These are phyloP conservation scores for Tenthredo livida DNA, from an alignment of 2,888 invertebrate genomes.

Conservation along the genomic window DNA sequence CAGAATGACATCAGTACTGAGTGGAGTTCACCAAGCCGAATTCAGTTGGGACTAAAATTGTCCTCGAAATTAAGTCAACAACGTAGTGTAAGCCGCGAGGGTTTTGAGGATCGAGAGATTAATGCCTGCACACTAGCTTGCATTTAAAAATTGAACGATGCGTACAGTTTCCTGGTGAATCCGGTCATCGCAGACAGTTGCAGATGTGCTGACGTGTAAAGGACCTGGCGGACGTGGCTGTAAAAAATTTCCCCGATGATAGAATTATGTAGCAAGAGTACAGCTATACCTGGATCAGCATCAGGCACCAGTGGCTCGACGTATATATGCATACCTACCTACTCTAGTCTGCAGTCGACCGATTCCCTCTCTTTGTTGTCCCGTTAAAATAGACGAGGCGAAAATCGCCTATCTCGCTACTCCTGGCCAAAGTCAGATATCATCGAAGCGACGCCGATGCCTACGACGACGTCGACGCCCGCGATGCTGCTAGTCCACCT, in stretches of 20 bases:
- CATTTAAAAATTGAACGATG: too few relatives aligned
- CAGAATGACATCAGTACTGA: too few relatives aligned
- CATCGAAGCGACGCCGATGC: conserved; percentile 57
- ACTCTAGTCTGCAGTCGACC: not conserved
- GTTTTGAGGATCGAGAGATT: too few relatives aligned
- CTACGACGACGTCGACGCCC: conserved; percentile 63
- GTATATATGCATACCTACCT: conserved; percentile 54
- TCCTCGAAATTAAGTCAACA: too few relatives aligned
- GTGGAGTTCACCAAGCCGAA: too few relatives aligned
- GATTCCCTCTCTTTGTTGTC: conserved; percentile 53
- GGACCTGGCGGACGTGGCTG: not conserved
- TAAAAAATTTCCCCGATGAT: not conserved
- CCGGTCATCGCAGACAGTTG: too few relatives aligned
- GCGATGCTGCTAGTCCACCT: conserved; percentile 68
- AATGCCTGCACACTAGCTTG: too few relatives aligned
- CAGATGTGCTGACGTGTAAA: not conserved
- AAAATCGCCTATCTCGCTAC: conserved; percentile 58
- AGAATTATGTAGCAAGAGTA: too few relatives aligned
- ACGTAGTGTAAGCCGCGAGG: too few relatives aligned
- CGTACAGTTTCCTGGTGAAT: too few relatives aligned
- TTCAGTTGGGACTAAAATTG: too few relatives aligned
- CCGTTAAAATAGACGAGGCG: conserved; percentile 75
- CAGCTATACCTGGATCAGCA: not conserved
- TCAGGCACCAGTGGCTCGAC: not conserved
- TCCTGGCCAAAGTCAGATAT: conserved; percentile 72